Evolutionary conservation across 2,797 vertebrate species (phyloP), one percentile per base, ranked within the genome.

Genomic region (Petrocephalus schoutedeni): DNA sequence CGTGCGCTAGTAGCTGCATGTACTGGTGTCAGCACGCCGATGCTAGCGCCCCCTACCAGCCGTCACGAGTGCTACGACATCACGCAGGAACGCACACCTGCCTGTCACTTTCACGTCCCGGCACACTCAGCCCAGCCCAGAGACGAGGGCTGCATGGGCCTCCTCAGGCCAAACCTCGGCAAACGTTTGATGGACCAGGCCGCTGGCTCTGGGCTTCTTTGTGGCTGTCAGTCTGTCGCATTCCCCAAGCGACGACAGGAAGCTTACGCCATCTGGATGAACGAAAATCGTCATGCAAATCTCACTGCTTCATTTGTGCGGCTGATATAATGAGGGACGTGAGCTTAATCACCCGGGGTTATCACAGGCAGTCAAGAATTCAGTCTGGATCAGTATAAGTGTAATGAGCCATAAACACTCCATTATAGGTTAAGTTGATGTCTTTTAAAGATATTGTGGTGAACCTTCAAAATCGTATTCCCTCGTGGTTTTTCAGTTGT

Each of bases 71-170:
- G 32, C 41, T 41, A 49, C 36, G 4, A 45, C 45, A 83, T 85
- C 16, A 36, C 83, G 16, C 56, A 32, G 57, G 9, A 56, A 77
- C 2, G 51, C 82, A 28, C 87, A 88, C 61, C 83, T 74, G 82
- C 10, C 94, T 94, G 95, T 95, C 95, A 95, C 94, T 95, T 94
- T 94, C 92, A 94, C 93, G 92, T 95, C 94, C 93, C 94, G 94
- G 91, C 92, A 93, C 64, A 95, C 95, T 93, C 93, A 91, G 53
- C 83, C 53, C 49, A 41, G 61, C 51, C 41, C 0, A 2, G 0
- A 54, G 45, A 93, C 93, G 91, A 94, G 92, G 94, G 92, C 93
- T 93, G 93, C 90, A 91, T 94, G 93, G 93, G 91, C 89, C 90
- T 92, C 36, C 94, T 94, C 93, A 94, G 92, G 94, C 92, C 93